Conservation (phyloP, 1,140 invertebrate genomes). For the Diabrotica virgifera region DNA sequence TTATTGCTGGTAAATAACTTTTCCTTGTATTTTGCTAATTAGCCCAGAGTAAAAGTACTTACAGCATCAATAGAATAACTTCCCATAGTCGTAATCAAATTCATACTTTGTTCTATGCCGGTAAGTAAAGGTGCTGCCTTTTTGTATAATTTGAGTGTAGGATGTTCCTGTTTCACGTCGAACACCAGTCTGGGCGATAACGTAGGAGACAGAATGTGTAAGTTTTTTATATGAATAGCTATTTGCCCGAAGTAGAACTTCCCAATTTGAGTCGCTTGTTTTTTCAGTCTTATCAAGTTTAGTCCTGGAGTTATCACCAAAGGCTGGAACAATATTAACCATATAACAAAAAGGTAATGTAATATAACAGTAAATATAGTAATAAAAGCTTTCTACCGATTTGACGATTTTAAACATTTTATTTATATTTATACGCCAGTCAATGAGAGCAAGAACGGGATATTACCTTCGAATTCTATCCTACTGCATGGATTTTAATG, state of each 20-base stretch:
- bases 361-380: no score
- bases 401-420: no score
- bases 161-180: constrained; percentile 56
- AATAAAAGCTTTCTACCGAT: no score
- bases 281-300: constrained; percentile 65
- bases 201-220: constrained; percentile 52
- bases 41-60: constrained; percentile 31
- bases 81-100: constrained; percentile 65
- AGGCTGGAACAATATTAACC: constrained; percentile 33
- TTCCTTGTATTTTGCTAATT: no score
- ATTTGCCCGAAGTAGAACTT: constrained; percentile 60
- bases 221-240: constrained; percentile 57
- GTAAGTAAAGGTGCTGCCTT: constrained; percentile 58
- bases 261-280: constrained; percentile 58
- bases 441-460: no score
- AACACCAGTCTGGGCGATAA: constrained; percentile 52
- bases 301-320: constrained; percentile 65
- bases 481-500: no score
- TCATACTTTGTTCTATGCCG: constrained; percentile 67
- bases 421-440: no score
- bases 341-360: not conserved
- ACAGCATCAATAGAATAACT: constrained; percentile 52
- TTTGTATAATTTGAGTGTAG: constrained; percentile 53
- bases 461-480: no score
- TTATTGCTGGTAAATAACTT: no score